phyloP scores from a whole-genome alignment of 2,888 invertebrate species.

The Cacoxenus indagator region DNA sequence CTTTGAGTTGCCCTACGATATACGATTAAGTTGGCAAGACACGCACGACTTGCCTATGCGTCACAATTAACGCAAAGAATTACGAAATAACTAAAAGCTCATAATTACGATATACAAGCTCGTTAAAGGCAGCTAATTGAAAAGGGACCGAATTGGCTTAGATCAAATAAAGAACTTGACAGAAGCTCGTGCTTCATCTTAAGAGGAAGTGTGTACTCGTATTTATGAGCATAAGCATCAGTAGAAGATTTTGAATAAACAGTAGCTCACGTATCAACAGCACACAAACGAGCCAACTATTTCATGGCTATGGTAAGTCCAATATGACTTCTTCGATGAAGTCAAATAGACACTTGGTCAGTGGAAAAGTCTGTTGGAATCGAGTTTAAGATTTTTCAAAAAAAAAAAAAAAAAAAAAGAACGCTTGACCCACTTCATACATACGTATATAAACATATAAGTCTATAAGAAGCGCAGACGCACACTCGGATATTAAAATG shows the following conservation, averaged over 20 bases:
- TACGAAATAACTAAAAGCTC: constrained; percentile 40
- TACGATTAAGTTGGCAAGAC: background rate
- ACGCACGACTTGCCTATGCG: constrained; percentile 50
- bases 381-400: constrained; percentile 41
- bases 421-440: background rate
- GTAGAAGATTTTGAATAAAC: constrained; percentile 18
- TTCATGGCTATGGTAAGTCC: background rate
- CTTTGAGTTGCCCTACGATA: background rate
- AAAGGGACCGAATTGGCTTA: constrained; percentile 40
- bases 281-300: background rate
- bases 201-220: background rate
- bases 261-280: background rate
- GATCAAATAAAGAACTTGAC: constrained; percentile 22
- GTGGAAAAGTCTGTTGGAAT: background rate
- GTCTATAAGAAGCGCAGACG: constrained; percentile 57
- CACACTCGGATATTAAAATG: background rate
- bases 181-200: background rate
- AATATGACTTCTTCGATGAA: background rate
- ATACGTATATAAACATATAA: constrained; percentile 52
- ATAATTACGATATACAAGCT: constrained; percentile 5
- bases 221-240: constrained; percentile 17
- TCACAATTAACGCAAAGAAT: constrained; percentile 38
- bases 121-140: constrained; percentile 49
- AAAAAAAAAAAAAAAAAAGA: constrained; percentile 51
- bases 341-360: constrained; percentile 1